Evolutionary conservation across 2,797 vertebrate species (phyloP), one percentile per base, ranked within the genome.

Genomic region (Naso thynnoides): DNA sequence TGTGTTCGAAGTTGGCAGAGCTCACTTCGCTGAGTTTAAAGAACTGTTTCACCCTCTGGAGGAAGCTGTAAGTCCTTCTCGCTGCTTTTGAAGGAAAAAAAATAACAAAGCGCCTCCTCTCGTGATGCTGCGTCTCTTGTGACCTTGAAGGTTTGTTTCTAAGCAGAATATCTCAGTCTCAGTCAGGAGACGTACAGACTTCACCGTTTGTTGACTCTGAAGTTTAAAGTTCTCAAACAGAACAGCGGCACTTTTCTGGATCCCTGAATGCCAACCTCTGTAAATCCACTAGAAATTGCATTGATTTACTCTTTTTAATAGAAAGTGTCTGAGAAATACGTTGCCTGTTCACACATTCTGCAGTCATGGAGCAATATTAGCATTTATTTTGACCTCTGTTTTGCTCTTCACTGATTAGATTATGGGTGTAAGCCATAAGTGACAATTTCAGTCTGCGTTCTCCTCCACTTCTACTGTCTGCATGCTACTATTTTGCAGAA

Each of bases 1-100:
- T 26, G 23, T 78, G 78, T 65, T 36, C 9, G 73, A 81, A 48
- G 62, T 47, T 79, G 83, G 76, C 83, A 73, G 41, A 39, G 78
- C 79, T 68, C 50, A 70, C 42, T 78, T 67, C 58, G 5, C 65
- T 77, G 73, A 65, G 69, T 77, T 72, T 81, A 76, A 86, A 78
- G 50, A 0, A 14, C 26, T 19, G 65, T 53, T 73, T 73, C 13
- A 3, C 21, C 55, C 26, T 55, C 31, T 27, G 13, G 23, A 56
- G 24, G 55, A 82, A 66, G 44, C 73, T 1, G 26, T 19, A n/a
- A 33, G 66, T 67, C 56, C 54, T 62, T 15, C 29, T 0, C 2
- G 47, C 56, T 31, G 4, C 76, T 41, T 78, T 62, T 60, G 61
- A 83, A 60, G 78, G 50, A 76, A 58, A 70, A 82, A 76, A 56